Percentiles rank a stretch among this genome's conserved stretches.
These are phyloP conservation scores for Campylomormyrus tamandua DNA, from an alignment of 2,113 vertebrate genomes.

Conservation along the genomic window DNA sequence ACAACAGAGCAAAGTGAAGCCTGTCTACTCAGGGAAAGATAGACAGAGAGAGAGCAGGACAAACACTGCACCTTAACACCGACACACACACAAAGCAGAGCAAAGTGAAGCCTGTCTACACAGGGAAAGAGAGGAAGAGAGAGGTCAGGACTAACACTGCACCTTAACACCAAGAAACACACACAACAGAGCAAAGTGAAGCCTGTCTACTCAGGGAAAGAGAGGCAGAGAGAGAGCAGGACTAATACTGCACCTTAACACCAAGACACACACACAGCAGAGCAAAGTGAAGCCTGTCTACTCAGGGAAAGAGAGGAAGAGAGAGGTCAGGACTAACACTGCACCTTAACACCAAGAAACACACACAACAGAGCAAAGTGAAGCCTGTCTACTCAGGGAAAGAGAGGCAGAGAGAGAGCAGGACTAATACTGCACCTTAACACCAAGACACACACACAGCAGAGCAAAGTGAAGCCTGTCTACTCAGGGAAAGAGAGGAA, in stretches of 20 bases:
- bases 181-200: neutral
- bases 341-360: neutral
- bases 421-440: neutral
- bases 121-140: neutral
- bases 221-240: neutral
- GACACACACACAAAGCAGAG: neutral
- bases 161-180: neutral
- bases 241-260: neutral
- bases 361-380: neutral
- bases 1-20: neutral
- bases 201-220: neutral
- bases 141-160: neutral
- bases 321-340: neutral
- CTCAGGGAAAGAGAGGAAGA: neutral
- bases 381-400: neutral
- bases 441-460: neutral
- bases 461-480: neutral
- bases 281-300: neutral
- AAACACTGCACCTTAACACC: no score
- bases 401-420: neutral
- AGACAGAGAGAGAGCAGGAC: neutral
- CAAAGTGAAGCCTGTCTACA: constrained; percentile 1
- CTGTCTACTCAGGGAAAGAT: neutral
- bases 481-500: neutral
- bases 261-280: neutral